A percentile compares a stretch with the other conserved stretches of the same genome.
These are phyloP conservation scores for Phlogophora meticulosa DNA, from an alignment of 2,888 invertebrate genomes.

Conservation along the genomic window DNA sequence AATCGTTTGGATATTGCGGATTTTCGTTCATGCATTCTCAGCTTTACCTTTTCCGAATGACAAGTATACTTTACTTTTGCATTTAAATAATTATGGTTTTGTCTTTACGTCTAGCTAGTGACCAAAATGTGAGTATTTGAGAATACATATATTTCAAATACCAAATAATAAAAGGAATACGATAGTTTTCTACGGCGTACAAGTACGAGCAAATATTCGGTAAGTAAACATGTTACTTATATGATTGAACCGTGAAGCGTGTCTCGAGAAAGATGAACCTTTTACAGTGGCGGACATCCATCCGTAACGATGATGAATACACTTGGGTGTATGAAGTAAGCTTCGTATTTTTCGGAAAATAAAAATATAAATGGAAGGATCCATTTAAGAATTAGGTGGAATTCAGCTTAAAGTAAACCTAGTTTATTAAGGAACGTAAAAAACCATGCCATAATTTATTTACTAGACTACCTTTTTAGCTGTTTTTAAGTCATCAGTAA, in stretches of 20 bases:
- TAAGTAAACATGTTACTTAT: conserved; percentile 52
- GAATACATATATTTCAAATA: conserved; percentile 13
- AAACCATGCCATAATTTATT: neutral
- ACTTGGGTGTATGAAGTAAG: conserved; percentile 27
- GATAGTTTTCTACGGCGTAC: conserved; percentile 41
- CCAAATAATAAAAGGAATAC: conserved; percentile 6
- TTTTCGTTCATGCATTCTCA: neutral
- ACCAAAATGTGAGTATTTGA: conserved; percentile 4
- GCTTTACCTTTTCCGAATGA: neutral
- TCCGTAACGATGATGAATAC: conserved; percentile 48
- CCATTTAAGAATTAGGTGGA: too few species aligned
- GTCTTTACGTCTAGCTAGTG: neutral
- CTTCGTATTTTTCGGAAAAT: neutral
- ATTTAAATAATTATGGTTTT: neutral
- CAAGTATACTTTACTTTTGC: neutral
- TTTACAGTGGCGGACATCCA: conserved; percentile 50
- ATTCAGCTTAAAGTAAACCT: neutral
- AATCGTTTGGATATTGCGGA: neutral
- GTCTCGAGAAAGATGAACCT: conserved; percentile 54
- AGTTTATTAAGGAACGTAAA: neutral
- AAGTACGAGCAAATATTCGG: conserved; percentile 46
- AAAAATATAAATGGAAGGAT: neutral
- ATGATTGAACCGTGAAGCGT: conserved; percentile 49
- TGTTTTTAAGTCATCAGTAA: too few species aligned
- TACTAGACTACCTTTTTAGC: too few species aligned